Percentiles rank a stretch among this genome's conserved stretches.
Conservation (phyloP, 2,113 vertebrate genomes). For the Lasiurus cinereus region DNA sequence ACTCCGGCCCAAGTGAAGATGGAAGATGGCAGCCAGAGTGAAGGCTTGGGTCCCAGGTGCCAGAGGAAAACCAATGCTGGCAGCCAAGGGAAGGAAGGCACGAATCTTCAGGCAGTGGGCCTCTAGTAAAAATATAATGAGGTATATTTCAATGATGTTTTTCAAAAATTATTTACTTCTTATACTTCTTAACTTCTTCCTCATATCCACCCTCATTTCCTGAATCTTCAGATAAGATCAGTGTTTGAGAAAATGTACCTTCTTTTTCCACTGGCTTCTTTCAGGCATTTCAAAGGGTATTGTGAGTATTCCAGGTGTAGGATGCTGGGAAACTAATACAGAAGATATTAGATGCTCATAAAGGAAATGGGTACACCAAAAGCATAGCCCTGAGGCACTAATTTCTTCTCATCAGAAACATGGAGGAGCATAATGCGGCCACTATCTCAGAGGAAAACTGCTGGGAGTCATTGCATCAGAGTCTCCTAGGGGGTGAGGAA, state of each 20-base stretch:
- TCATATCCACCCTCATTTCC: background rate
- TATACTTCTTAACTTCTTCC: background rate
- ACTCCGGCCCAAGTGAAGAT: too few species aligned
- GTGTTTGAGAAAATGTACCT: background rate
- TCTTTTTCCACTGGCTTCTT: background rate
- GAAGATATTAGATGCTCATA: background rate
- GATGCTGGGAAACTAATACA: background rate
- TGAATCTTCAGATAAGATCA: background rate
- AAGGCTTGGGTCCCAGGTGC: too few species aligned
- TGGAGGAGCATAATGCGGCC: background rate
- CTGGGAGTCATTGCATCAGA: background rate
- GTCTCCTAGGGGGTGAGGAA: background rate
- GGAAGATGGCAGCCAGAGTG: too few species aligned
- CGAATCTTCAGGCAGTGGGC: too few species aligned
- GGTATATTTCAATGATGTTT: background rate
- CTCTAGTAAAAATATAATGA: background rate
- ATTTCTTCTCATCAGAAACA: background rate
- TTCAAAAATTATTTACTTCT: background rate
- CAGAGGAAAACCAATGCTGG: too few species aligned
- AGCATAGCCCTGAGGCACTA: background rate
- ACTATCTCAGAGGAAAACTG: background rate
- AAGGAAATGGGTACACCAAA: background rate
- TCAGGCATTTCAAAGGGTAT: background rate
- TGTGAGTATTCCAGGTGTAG: background rate
- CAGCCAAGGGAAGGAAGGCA: too few species aligned